A percentile compares a stretch with the other conserved stretches of the same genome.
These are phyloP conservation scores for Eurytoma californica DNA, from an alignment of 2,888 invertebrate species.

Conservation along the genomic window DNA sequence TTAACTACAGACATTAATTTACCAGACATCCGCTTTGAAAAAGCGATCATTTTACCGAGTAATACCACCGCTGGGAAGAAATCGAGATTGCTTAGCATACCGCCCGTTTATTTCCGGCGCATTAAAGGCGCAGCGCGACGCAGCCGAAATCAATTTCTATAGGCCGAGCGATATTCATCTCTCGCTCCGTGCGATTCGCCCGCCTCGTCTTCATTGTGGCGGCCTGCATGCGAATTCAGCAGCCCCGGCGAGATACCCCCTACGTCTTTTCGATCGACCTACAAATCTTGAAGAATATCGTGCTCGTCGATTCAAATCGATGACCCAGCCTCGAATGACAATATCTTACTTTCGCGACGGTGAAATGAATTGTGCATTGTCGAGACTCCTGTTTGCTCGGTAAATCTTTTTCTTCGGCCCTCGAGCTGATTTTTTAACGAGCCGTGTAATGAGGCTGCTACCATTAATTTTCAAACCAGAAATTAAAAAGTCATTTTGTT, in stretches of 20 bases:
- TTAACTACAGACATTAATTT: too few relatives aligned
- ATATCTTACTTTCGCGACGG: background rate
- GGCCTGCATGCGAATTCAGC: conserved; percentile 41
- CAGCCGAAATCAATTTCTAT: conserved; percentile 36
- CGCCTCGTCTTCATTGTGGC: conserved; percentile 24
- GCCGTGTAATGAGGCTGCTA: too few relatives aligned
- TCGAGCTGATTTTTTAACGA: too few relatives aligned
- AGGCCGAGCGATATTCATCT: conserved; percentile 24
- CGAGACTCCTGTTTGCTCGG: too few relatives aligned
- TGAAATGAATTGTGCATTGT: background rate
- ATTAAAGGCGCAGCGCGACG: conserved; percentile 10
- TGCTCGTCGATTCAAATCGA: conserved; percentile 34
- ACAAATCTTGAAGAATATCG: conserved; percentile 47
- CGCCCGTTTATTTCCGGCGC: background rate
- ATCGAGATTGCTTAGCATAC: background rate
- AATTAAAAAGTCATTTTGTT: too few relatives aligned
- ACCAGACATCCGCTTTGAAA: too few relatives aligned
- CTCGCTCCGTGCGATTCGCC: background rate
- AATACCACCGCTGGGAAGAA: background rate
- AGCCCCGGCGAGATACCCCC: conserved; percentile 9
- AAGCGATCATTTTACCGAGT: too few relatives aligned
- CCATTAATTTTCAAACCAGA: too few relatives aligned
- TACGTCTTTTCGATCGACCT: conserved; percentile 49
- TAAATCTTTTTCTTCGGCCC: too few relatives aligned
- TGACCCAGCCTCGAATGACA: conserved; percentile 7